These are phyloP conservation scores for Hypselothyrea guttata DNA, from an alignment of 2,888 invertebrate species.

Conservation along the genomic window DNA sequence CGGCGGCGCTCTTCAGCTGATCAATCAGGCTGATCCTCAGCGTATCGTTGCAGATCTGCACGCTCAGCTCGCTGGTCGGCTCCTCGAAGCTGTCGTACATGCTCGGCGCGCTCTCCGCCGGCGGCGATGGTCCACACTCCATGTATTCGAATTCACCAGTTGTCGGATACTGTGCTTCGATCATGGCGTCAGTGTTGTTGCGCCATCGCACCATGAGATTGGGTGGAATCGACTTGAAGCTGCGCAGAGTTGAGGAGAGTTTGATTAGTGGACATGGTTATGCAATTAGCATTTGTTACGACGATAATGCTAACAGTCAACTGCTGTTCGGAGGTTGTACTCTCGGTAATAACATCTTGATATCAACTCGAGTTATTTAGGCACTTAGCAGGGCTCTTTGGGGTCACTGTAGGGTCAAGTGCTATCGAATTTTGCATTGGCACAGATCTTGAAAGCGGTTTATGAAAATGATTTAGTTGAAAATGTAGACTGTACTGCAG, in stretches of 20 bases:
- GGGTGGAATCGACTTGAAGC: conserved; percentile 83
- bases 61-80: conserved; percentile 87
- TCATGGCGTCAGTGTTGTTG: conserved; percentile 84
- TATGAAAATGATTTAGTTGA: not conserved
- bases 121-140: conserved; percentile 90
- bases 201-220: conserved; percentile 85
- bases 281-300: conserved; percentile 27
- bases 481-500: not conserved
- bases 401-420: too few relatives aligned
- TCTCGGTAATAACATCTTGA: not conserved
- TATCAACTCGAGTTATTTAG: too few relatives aligned
- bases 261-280: conserved; percentile 5
- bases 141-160: conserved; percentile 87
- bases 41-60: conserved; percentile 89
- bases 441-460: not conserved
- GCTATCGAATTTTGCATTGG: not conserved
- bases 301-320: too few relatives aligned
- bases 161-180: conserved; percentile 87
- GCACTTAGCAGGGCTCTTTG: too few relatives aligned
- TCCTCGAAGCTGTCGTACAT: conserved; percentile 92
- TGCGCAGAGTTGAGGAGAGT: conserved; percentile 51
- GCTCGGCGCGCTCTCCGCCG: conserved; percentile 90
- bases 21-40: conserved; percentile 89
- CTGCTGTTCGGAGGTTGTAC: conserved; percentile 2
- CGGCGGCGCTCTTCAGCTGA: conserved; percentile 88